phyloP scores from a whole-genome alignment of 1,140 invertebrate genomes.

The Tachypleus tridentatus region DNA sequence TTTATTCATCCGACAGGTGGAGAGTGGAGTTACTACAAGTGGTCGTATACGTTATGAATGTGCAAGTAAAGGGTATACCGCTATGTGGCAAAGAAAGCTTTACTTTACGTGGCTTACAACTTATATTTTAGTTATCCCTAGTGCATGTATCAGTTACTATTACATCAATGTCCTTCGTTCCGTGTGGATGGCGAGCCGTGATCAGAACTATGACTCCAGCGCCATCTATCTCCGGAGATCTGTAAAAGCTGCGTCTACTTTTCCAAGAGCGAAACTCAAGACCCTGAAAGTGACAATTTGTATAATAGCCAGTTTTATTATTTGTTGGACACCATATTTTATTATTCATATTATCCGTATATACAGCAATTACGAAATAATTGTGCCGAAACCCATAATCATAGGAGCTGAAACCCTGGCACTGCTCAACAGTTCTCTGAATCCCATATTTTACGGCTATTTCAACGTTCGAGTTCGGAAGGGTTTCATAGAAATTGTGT shows the following conservation, averaged over 20 bases:
- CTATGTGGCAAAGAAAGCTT: conserved; percentile 35
- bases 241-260: conserved; percentile 20
- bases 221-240: conserved; percentile 23
- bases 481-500: conserved; percentile 15
- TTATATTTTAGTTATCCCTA: conserved; percentile 35
- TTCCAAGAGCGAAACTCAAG: conserved; percentile 34
- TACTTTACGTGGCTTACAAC: conserved; percentile 36
- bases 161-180: conserved; percentile 36
- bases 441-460: conserved; percentile 36
- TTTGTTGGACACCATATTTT: conserved; percentile 40
- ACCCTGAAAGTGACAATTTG: conserved; percentile 36
- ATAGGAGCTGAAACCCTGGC: conserved; percentile 35
- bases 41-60: conserved; percentile 29
- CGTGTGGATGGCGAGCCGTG: conserved; percentile 34
- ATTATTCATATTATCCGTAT: conserved; percentile 32
- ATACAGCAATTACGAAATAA: conserved; percentile 33
- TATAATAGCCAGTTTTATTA: conserved; percentile 36
- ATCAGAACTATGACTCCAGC: conserved; percentile 12
- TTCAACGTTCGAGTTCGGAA: conserved; percentile 32
- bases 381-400: conserved; percentile 31
- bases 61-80: conserved; percentile 34
- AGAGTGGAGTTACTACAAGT: conserved; percentile 21
- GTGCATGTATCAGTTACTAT: conserved; percentile 35
- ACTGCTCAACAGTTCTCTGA: conserved; percentile 35
- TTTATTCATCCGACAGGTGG: too few relatives aligned